phyloP scores from a whole-genome alignment of 2,113 vertebrate species.

The western clawed frog (Xenopus tropicalis) region DNA sequence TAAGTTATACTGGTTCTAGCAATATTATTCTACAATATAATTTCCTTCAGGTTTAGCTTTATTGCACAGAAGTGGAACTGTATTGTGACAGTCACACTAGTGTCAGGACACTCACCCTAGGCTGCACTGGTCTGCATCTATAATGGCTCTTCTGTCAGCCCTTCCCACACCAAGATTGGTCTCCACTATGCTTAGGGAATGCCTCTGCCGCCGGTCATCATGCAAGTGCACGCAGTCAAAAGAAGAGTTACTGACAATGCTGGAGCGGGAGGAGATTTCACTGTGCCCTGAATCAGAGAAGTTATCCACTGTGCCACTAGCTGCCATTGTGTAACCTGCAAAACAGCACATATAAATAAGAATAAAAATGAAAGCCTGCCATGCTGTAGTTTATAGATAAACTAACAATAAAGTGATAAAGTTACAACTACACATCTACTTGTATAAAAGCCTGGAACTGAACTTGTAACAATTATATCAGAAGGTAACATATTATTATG shows the following conservation, averaged over 20 bases:
- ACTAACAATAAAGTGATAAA: neutral
- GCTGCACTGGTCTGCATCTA: slow-evolving; percentile 92
- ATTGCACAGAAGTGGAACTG: neutral
- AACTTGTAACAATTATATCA: no score
- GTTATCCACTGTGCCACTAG: slow-evolving; percentile 80
- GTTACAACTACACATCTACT: neutral
- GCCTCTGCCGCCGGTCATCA: slow-evolving; percentile 85
- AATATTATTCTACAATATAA: no score
- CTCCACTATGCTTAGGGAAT: slow-evolving; percentile 82
- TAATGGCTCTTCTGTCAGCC: slow-evolving; percentile 78
- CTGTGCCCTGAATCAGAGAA: slow-evolving; percentile 95
- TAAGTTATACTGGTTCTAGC: no score
- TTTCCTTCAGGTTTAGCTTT: no score
- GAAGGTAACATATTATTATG: no score
- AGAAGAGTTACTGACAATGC: slow-evolving; percentile 95
- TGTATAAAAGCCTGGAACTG: no score
- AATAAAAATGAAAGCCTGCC: neutral
- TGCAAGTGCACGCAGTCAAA: slow-evolving; percentile 79
- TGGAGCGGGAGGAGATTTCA: slow-evolving; percentile 94
- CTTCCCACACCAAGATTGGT: slow-evolving; percentile 74
- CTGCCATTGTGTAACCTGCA: slow-evolving; percentile 79
- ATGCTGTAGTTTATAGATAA: neutral
- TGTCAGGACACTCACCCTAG: slow-evolving; percentile 71
- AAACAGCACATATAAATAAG: slow-evolving; percentile 27
- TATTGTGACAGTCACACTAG: neutral